A percentile compares a stretch with the other conserved stretches of the same genome.
These are phyloP conservation scores for Caenorhabditis latens DNA, from an alignment of 1,140 invertebrate genomes.

Conservation along the genomic window DNA sequence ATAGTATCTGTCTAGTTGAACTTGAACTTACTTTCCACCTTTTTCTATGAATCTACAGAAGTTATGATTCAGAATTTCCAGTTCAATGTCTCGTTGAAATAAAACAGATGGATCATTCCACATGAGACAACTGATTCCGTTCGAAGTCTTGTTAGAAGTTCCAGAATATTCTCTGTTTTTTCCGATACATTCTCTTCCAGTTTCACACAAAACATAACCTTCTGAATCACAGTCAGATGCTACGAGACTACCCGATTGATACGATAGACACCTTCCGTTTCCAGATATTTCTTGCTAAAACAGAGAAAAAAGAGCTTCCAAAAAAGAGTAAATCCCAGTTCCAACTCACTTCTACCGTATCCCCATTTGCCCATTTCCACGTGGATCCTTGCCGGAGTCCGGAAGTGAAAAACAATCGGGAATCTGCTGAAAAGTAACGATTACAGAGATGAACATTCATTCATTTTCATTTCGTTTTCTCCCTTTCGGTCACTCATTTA, in stretches of 20 bases:
- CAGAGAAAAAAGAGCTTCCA: not conserved
- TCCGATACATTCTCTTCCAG: slow-evolving; percentile 56
- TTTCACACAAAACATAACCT: slow-evolving; percentile 46
- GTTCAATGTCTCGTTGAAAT: not conserved
- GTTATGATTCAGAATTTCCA: slow-evolving; percentile 58
- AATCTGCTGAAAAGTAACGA: slow-evolving; percentile 40
- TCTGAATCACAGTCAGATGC: slow-evolving; percentile 52
- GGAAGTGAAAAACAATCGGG: slow-evolving; percentile 46
- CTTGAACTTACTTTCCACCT: not conserved
- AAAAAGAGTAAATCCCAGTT: not conserved
- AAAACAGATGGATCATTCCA: slow-evolving; percentile 62
- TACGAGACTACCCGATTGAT: slow-evolving; percentile 16
- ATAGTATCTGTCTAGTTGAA: not conserved
- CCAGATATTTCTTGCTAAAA: slow-evolving; percentile 37
- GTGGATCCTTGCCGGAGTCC: slow-evolving; percentile 53
- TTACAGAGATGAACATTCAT: not conserved
- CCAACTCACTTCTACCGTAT: slow-evolving; percentile 35
- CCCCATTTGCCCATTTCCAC: slow-evolving; percentile 59
- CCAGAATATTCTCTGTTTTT: slow-evolving; percentile 52
- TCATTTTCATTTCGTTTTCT: not conserved
- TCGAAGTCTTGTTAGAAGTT: slow-evolving; percentile 35
- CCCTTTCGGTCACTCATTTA: not conserved
- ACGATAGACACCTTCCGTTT: slow-evolving; percentile 44
- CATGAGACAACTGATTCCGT: slow-evolving; percentile 38
- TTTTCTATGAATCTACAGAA: slow-evolving; percentile 50